Conservation (phyloP, 1,140 invertebrate species). For the Coptotermes formosanus region DNA sequence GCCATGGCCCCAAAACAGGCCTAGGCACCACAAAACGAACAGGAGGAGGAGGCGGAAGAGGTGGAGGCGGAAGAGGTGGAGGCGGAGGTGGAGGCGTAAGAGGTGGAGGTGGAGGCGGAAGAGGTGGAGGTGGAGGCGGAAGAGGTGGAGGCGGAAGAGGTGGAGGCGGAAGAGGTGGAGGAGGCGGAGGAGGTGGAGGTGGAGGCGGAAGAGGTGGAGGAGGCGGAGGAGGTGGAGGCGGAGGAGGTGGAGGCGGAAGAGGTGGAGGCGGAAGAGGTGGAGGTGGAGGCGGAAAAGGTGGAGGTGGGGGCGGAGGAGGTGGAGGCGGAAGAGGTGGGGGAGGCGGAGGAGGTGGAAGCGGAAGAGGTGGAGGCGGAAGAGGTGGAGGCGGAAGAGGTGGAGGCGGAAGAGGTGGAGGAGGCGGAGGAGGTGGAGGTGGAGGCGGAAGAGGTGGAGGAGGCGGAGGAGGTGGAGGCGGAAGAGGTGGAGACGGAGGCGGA, state of each 20-base stretch:
- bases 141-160: not conserved
- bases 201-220: no score
- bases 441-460: not conserved
- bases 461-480: not conserved
- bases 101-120: no score
- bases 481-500: no score
- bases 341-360: not conserved
- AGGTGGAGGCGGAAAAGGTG: not conserved
- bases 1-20: no score
- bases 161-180: not conserved
- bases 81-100: no score
- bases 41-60: no score
- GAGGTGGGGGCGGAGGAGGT: not conserved
- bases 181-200: not conserved
- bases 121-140: not conserved
- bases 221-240: not conserved
- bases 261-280: not conserved
- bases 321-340: not conserved
- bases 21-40: no score
- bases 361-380: not conserved
- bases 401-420: not conserved
- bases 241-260: not conserved
- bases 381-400: not conserved
- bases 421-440: not conserved
- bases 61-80: no score